Conservation (phyloP, 2,113 vertebrate species). For the Athene noctua region DNA sequence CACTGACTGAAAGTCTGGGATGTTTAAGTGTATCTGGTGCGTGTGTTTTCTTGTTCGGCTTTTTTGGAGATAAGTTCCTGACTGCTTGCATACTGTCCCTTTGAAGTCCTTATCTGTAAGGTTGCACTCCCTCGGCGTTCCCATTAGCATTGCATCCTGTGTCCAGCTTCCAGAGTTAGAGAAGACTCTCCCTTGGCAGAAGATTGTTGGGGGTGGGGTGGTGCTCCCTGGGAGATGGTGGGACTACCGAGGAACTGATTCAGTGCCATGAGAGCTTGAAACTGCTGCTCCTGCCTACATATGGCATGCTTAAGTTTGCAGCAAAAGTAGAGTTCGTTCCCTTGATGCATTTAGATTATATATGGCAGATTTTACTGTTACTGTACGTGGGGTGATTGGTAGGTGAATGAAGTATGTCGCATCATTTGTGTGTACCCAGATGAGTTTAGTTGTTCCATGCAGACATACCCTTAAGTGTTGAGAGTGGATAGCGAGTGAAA, state of each 20-base stretch:
- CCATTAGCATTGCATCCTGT: background rate
- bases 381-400: background rate
- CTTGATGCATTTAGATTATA: background rate
- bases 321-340: background rate
- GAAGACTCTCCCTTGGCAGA: background rate
- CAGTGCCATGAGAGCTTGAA: background rate
- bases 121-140: background rate
- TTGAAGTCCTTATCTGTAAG: background rate
- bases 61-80: background rate
- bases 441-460: background rate
- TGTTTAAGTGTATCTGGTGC: background rate
- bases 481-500: background rate
- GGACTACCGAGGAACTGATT: background rate
- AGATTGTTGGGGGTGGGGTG: background rate
- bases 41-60: background rate
- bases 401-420: accelerated
- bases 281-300: background rate
- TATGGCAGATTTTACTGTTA: background rate
- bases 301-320: background rate
- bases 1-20: background rate
- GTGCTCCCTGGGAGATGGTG: no score
- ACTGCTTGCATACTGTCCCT: background rate
- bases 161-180: background rate
- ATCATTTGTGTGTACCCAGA: background rate
- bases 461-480: background rate